Conservation (phyloP, 2,888 invertebrate species). For the Germaria angustata region DNA sequence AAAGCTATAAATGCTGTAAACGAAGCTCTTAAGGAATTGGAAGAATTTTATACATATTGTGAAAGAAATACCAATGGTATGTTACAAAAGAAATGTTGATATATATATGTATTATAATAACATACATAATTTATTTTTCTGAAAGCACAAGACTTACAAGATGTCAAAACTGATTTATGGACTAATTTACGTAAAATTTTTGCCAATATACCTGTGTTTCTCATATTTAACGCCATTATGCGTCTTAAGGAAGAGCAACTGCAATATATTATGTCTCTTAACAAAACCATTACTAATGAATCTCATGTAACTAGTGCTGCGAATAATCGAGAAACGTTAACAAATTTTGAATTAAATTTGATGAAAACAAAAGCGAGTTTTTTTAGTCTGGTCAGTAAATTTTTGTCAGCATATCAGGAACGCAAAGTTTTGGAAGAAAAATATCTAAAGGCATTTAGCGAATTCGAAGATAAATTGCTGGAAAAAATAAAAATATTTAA, state of each 20-base stretch:
- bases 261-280: constrained; percentile 74
- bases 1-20: constrained; percentile 72
- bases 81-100: background rate
- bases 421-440: constrained; percentile 71
- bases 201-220: constrained; percentile 74
- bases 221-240: constrained; percentile 75
- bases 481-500: constrained; percentile 74
- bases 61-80: constrained; percentile 69
- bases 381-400: constrained; percentile 74
- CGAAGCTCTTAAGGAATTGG: constrained; percentile 73
- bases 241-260: constrained; percentile 76
- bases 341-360: constrained; percentile 73
- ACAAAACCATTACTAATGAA: constrained; percentile 67
- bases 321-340: constrained; percentile 67
- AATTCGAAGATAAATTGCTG: constrained; percentile 74
- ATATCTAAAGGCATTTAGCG: constrained; percentile 71
- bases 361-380: constrained; percentile 74
- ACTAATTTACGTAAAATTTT: constrained; percentile 74
- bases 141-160: constrained; percentile 69
- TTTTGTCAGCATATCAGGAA: constrained; percentile 72
- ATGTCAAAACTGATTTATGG: constrained; percentile 75
- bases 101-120: background rate
- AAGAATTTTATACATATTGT: constrained; percentile 73
- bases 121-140: background rate
- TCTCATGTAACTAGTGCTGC: constrained; percentile 28